These are phyloP conservation scores for Chloroclysta siterata DNA, from an alignment of 2,888 invertebrate genomes.

Conservation along the genomic window DNA sequence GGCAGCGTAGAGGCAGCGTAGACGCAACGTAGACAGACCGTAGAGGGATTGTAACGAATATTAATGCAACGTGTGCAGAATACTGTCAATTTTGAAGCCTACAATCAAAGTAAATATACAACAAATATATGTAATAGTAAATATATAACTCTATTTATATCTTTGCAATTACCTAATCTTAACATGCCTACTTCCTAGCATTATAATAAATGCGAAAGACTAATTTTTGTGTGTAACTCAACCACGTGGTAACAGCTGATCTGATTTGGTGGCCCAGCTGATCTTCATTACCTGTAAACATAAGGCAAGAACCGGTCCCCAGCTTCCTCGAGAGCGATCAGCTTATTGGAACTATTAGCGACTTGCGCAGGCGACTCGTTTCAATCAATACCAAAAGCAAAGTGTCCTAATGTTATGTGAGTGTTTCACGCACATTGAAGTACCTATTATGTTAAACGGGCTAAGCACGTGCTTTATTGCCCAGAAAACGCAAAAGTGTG, in stretches of 20 bases:
- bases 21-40: background rate
- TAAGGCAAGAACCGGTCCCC: slow-evolving; percentile 65
- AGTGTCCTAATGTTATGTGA: slow-evolving; percentile 6
- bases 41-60: background rate
- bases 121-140: no score
- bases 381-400: slow-evolving; percentile 37
- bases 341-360: slow-evolving; percentile 69
- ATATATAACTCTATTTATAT: no score
- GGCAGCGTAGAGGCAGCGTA: slow-evolving; percentile 1
- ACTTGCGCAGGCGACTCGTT: slow-evolving; percentile 45
- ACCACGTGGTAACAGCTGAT: no score
- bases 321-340: slow-evolving; percentile 72
- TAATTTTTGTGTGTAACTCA: no score
- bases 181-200: no score
- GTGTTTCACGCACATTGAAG: slow-evolving; percentile 12
- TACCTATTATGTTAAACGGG: no score
- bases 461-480: no score
- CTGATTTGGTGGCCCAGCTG: slow-evolving; percentile 14
- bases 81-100: no score
- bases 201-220: background rate
- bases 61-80: background rate
- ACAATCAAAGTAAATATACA: no score
- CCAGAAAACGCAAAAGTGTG: no score
- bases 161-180: no score
- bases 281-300: slow-evolving; percentile 19